Conservation (phyloP, 1,140 invertebrate species). For the Polypedilum vanderplanki region DNA sequence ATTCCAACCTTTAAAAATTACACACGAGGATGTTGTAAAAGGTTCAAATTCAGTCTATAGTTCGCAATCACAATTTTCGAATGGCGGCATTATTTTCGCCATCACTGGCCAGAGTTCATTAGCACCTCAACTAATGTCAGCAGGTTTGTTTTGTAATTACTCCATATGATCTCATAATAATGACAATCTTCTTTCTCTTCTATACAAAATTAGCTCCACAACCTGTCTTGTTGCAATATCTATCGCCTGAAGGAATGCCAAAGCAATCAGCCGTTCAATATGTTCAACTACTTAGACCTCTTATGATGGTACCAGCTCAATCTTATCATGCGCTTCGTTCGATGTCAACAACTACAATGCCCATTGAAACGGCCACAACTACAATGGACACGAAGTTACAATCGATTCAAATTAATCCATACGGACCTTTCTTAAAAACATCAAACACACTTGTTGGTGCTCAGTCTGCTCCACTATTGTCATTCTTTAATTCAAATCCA, state of each 20-base stretch:
- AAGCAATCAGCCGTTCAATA: background rate
- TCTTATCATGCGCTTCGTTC: background rate
- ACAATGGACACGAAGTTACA: background rate
- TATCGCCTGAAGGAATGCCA: background rate
- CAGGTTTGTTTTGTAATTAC: background rate
- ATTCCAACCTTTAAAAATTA: background rate
- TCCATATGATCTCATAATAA: background rate
- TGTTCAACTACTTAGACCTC: background rate
- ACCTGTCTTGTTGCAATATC: background rate
- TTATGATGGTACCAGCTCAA: background rate
- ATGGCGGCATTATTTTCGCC: background rate
- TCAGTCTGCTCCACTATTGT: background rate
- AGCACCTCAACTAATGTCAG: background rate
- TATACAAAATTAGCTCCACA: background rate
- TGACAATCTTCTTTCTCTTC: background rate
- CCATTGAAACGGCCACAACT: background rate
- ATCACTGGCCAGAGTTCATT: background rate
- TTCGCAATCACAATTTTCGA: constrained; percentile 1
- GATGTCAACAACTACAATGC: background rate
- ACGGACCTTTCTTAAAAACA: background rate
- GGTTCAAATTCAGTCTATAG: constrained; percentile 8
- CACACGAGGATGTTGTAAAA: background rate
- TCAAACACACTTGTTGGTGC: background rate
- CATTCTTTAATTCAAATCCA: background rate
- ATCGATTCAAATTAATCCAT: background rate